Percentiles rank a stretch among this genome's conserved stretches.
These are phyloP conservation scores for Coelopa frigida DNA, from an alignment of 1,140 invertebrate genomes.

Conservation along the genomic window DNA sequence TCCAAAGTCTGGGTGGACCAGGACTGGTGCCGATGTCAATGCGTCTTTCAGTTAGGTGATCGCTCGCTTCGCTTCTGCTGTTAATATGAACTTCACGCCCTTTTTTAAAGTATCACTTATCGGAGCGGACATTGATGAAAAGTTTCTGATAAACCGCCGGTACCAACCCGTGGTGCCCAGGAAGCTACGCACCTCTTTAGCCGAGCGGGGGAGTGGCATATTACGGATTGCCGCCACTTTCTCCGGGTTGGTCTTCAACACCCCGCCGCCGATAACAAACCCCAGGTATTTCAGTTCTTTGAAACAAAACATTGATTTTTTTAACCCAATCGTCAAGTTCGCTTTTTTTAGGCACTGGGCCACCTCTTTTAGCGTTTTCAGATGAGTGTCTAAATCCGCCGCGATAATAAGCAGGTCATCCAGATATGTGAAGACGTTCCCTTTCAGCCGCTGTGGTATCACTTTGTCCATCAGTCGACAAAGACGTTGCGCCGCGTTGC, in stretches of 20 bases:
- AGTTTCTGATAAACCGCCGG: conserved; percentile 1
- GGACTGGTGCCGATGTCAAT: conserved; percentile 31
- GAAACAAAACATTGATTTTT: conserved; percentile 3
- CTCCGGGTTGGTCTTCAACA: background rate
- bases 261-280: conserved; percentile 13
- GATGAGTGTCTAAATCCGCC: background rate
- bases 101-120: conserved; percentile 14
- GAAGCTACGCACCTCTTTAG: background rate
- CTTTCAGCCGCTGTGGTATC: background rate
- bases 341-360: conserved; percentile 10
- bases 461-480: conserved; percentile 11
- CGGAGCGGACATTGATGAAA: conserved; percentile 10
- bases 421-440: conserved; percentile 7
- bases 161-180: conserved; percentile 4
- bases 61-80: conserved; percentile 21
- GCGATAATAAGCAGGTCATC: conserved; percentile 9
- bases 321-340: conserved; percentile 5
- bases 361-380: background rate
- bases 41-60: conserved; percentile 28
- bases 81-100: conserved; percentile 19
- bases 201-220: background rate
- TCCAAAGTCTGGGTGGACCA: conserved; percentile 35
- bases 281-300: conserved; percentile 9
- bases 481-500: conserved; percentile 6
- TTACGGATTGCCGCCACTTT: conserved; percentile 1